Evolutionary conservation across 2,888 invertebrate species (phyloP), one percentile per base, ranked within the genome.

Genomic region (Epirrita christyi): DNA sequence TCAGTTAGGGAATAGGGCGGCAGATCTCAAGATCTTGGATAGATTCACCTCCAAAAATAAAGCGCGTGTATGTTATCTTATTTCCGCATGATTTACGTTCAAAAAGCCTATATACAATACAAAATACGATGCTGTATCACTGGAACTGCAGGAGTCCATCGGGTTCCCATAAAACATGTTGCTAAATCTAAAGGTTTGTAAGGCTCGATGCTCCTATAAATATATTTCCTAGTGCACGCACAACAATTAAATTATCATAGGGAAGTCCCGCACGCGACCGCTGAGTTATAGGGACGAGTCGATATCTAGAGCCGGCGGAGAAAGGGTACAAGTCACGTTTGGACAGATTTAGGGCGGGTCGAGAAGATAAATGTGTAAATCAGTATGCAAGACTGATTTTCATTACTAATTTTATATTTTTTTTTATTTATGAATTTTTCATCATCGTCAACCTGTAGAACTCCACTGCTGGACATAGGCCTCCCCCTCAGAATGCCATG

Each of bases 241-340:
- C 85, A 80, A 89, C 89, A 89, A 89, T 90, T 89, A 90, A 89
- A 90, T 88, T 88, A 89, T 88, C 89, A 88, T 88, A 85, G 88
- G 78, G 83, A 83, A 87, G 85, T 88, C 85, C 81, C 81, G 88
- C 88, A 88, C 88, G 89, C 88, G 87, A 83, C 81, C 75, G 61
- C 55, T 81, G 85, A 87, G 76, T 87, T 89, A 88, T 88, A 76
- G 78, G 78, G 80, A 80, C 75, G 75, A 76, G 72, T 60, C 61
- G 55, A 64, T 53, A 60, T 58, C 61, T 48, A 57, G 60, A 45
- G 29, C 11, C 0, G n/a, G 8, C 0, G 46, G 44, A 2, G 48
- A 70, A 78, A 55, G 37, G 57, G 47, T 1, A 13, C 70, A 84
- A 78, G 49, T 66, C 13, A 43, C 8, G 21, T 36, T 50, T 55